A percentile compares a stretch with the other conserved stretches of the same genome.
Conservation (phyloP, 2,888 invertebrate genomes). For the Lochmaea crataegi region DNA sequence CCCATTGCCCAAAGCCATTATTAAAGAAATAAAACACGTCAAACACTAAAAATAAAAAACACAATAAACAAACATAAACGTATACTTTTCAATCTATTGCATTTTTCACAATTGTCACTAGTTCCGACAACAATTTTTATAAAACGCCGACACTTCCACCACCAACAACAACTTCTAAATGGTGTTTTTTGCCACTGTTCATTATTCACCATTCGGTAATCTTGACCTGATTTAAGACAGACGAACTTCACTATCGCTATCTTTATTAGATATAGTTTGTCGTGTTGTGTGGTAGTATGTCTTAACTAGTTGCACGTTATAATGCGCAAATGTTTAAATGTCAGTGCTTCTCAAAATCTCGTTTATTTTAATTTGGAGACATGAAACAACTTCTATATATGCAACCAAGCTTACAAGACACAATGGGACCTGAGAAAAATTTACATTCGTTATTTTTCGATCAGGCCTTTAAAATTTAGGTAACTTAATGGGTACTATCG, state of each 20-base stretch:
- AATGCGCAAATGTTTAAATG: conserved; percentile 44
- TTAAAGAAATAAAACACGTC: conserved; percentile 37
- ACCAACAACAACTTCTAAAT: conserved; percentile 50
- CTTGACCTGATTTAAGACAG: conserved; percentile 38
- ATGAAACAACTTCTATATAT: conserved; percentile 11
- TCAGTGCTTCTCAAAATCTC: conserved; percentile 48
- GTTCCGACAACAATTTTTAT: conserved; percentile 36
- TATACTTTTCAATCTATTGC: conserved; percentile 39
- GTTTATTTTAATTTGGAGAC: conserved; percentile 28
- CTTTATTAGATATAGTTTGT: conserved; percentile 33
- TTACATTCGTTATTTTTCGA: too few relatives aligned
- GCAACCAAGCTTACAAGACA: conserved; percentile 3
- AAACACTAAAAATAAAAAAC: conserved; percentile 44
- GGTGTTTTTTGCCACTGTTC: conserved; percentile 50
- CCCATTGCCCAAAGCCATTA: conserved; percentile 65
- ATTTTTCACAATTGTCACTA: conserved; percentile 45
- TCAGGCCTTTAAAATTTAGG: not conserved
- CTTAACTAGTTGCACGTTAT: conserved; percentile 18
- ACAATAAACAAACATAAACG: conserved; percentile 43
- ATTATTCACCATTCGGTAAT: conserved; percentile 38
- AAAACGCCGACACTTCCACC: conserved; percentile 48
- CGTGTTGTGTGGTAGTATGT: conserved; percentile 30
- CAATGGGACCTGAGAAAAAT: too few relatives aligned
- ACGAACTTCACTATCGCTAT: conserved; percentile 19
- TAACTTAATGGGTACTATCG: not conserved